phyloP scores from a whole-genome alignment of 2,888 invertebrate genomes.

The Aleiodes leptofemur region DNA sequence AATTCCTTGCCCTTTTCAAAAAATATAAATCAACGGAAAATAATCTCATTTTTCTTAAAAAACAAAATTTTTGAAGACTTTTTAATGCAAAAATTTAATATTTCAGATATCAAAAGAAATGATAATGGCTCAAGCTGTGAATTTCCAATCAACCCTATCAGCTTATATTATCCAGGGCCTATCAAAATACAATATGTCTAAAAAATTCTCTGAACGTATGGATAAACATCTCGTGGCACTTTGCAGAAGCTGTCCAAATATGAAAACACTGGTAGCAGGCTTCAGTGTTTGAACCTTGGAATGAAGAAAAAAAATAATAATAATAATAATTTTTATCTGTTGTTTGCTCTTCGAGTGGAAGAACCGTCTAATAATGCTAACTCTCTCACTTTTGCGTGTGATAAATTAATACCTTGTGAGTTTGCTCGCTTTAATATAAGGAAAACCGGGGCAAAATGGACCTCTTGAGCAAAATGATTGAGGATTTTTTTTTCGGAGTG shows the following conservation, averaged over 20 bases:
- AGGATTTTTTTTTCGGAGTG: too few species aligned
- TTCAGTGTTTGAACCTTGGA: conserved; percentile 58
- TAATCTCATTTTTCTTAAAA: too few species aligned
- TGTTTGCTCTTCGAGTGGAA: conserved; percentile 55
- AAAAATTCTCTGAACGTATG: conserved; percentile 82
- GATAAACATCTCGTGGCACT: conserved; percentile 83
- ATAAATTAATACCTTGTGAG: conserved; percentile 47
- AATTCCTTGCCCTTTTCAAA: too few species aligned
- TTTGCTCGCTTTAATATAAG: too few species aligned
- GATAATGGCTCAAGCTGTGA: conserved; percentile 65
- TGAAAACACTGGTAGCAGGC: conserved; percentile 81
- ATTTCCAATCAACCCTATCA: conserved; percentile 76
- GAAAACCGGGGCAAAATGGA: too few species aligned
- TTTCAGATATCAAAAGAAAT: conserved; percentile 62
- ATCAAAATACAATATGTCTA: conserved; percentile 81
- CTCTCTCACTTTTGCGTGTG: conserved; percentile 29
- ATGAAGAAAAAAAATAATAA: conserved; percentile 28
- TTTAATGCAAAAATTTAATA: too few species aligned
- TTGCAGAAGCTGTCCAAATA: conserved; percentile 81
- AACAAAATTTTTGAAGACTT: too few species aligned
- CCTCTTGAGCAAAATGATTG: too few species aligned
- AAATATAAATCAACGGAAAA: too few species aligned
- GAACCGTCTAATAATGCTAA: conserved; percentile 50
- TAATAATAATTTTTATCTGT: conserved; percentile 44
- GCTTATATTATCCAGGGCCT: conserved; percentile 83